These are phyloP conservation scores for Trissolcus basalis DNA, from an alignment of 1,140 invertebrate species.

Conservation along the genomic window DNA sequence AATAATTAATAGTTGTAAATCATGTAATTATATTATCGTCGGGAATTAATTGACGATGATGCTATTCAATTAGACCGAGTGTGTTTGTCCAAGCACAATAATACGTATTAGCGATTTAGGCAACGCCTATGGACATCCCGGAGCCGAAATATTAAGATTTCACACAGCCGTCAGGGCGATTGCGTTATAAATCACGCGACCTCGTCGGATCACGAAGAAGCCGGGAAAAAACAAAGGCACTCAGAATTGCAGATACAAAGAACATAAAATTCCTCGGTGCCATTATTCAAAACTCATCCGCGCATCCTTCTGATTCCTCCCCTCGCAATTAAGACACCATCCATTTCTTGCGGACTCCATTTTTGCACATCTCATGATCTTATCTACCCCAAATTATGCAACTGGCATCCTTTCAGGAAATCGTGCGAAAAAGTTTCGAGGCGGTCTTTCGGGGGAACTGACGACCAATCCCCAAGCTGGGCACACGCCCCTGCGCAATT, in stretches of 20 bases:
- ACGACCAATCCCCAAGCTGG: constrained; percentile 16
- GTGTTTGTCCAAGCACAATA: too few relatives aligned
- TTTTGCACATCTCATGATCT: constrained; percentile 36
- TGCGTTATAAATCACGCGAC: too few relatives aligned
- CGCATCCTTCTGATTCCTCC: constrained; percentile 12
- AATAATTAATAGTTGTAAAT: too few relatives aligned
- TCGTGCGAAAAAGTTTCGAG: constrained; percentile 29
- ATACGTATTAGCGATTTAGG: too few relatives aligned
- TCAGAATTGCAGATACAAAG: background rate
- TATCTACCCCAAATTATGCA: constrained; percentile 38
- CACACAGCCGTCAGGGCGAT: too few relatives aligned
- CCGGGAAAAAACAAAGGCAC: too few relatives aligned
- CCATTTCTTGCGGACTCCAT: constrained; percentile 32
- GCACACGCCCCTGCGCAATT: constrained; percentile 24
- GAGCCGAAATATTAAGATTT: background rate
- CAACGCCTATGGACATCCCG: too few relatives aligned
- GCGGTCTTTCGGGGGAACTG: background rate
- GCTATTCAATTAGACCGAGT: too few relatives aligned
- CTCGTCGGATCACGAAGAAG: too few relatives aligned
- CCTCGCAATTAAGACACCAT: constrained; percentile 27
- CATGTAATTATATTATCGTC: too few relatives aligned
- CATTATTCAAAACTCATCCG: constrained; percentile 15
- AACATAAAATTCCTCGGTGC: constrained; percentile 5
- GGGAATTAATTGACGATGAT: too few relatives aligned
- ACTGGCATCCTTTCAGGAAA: constrained; percentile 31